Evolutionary conservation across 2,113 vertebrate species (phyloP).

Genomic region (Bungarus multicinctus): DNA sequence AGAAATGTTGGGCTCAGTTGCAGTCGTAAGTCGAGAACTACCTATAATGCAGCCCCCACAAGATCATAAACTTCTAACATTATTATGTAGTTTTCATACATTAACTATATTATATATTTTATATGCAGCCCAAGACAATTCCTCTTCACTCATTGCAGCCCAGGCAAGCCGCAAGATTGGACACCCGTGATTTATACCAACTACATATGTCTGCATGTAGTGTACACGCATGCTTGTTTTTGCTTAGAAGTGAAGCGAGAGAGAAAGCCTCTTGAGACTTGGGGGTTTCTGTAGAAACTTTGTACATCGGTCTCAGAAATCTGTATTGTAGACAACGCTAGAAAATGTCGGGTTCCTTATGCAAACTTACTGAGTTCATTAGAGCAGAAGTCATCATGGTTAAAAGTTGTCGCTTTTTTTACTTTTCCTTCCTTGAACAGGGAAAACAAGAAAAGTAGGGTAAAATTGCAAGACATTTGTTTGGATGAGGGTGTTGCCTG

Average conservation of each 20-base stretch:
- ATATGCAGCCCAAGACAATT: too few relatives aligned
- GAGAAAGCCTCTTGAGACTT: neutral
- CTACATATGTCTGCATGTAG: neutral
- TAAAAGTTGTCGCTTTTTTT: neutral
- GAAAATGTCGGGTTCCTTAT: neutral
- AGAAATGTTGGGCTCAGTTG: too few relatives aligned
- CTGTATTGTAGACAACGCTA: neutral
- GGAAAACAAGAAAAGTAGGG: neutral
- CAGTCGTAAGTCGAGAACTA: too few relatives aligned
- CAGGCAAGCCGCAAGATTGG: too few relatives aligned
- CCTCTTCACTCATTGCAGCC: too few relatives aligned
- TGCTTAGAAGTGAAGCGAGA: neutral
- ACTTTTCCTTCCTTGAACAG: neutral
- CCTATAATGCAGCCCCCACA: too few relatives aligned
- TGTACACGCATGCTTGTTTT: neutral
- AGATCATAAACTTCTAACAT: too few relatives aligned
- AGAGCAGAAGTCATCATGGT: neutral
- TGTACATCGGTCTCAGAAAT: too few relatives aligned
- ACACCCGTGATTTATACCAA: neutral
- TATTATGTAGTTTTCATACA: too few relatives aligned
- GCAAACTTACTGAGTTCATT: neutral
- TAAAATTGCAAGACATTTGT: neutral
- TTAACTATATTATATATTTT: too few relatives aligned
- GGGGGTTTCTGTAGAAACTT: neutral
- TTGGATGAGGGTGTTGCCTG: neutral